Evolutionary conservation across 2,113 vertebrate genomes (phyloP).

Genomic region (Otolemur garnettii): DNA sequence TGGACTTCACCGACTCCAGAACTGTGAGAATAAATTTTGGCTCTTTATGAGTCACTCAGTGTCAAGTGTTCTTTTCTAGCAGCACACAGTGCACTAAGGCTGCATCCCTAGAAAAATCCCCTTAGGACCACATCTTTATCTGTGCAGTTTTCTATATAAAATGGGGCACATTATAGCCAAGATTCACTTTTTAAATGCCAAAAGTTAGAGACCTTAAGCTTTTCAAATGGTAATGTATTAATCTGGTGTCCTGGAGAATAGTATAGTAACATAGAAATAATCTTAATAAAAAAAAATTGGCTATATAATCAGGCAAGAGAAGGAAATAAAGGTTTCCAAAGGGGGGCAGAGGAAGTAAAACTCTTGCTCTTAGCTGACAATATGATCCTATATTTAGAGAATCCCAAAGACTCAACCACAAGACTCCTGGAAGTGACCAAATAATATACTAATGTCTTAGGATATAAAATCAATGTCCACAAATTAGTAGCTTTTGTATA

Average conservation of each 20-base stretch:
- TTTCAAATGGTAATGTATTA: background rate
- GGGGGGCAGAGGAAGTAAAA: no score
- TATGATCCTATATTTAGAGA: no score
- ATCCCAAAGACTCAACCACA: no score
- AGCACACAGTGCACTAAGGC: background rate
- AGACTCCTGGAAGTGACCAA: no score
- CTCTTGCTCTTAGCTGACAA: no score
- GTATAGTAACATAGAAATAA: background rate
- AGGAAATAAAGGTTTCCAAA: no score
- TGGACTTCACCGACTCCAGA: no score
- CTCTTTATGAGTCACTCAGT: background rate
- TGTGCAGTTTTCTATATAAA: background rate
- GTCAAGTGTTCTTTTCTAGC: background rate
- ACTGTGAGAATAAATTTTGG: no score
- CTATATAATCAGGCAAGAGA: background rate
- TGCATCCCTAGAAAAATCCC: background rate
- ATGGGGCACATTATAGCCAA: background rate
- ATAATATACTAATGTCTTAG: no score
- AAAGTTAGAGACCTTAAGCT: background rate
- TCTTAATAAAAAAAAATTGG: background rate
- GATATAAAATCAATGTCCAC: no score
- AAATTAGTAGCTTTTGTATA: no score
- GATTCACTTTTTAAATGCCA: background rate
- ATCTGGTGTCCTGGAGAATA: background rate
- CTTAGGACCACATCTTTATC: background rate